Base-by-base conservation (phyloP, 2,888 invertebrate species). In the Tipula unca region DNA sequence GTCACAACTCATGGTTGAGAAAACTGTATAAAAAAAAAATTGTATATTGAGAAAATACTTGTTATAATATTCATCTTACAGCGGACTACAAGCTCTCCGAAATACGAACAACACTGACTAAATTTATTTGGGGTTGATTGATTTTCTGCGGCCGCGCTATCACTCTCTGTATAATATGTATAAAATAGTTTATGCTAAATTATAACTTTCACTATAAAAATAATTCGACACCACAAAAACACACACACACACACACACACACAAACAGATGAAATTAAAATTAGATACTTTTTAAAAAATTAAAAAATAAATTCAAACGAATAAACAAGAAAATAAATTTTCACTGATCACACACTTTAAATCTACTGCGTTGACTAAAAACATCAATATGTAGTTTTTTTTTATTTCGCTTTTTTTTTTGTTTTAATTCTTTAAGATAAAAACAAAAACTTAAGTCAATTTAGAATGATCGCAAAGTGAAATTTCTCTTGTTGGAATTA, bases 381-480 rank as follows among this genome's bases (percentile, higher is more conserved):
- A 69, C 69, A 69, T 69, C 69, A 69, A 69, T 69, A 69, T 69
- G 25, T 69, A 69, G 20, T 69, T 25, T 69, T 25, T 69, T 69
- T 69, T 25, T 8, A 17, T 54, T 54, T 17, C 6, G 3, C 32
- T 1, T 32, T 32, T 69, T 20, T 48, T 54, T 54, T 54, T 54
- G 17, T 54, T 54, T 1, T 54, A 39, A 39, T 48, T 48, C 48
- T 48, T 8, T 20, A 69, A 25, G 25, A 69, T 69, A 69, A 69
- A 69, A 69, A 69, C 69, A 69, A 69, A 69, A 69, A 69, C 69
- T 69, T 69, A 69, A 69, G 69, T 69, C 69, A 69, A 69, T 69
- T 69, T 25, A 25, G 25, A 69, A 69, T 69, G 69, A 69, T 69
- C 69, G 25, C 69, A 69, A 69, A 69, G 69, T 69, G 20, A 69